These are phyloP conservation scores for Pomacea maculata DNA, from an alignment of 1,140 invertebrate species.

Conservation along the genomic window DNA sequence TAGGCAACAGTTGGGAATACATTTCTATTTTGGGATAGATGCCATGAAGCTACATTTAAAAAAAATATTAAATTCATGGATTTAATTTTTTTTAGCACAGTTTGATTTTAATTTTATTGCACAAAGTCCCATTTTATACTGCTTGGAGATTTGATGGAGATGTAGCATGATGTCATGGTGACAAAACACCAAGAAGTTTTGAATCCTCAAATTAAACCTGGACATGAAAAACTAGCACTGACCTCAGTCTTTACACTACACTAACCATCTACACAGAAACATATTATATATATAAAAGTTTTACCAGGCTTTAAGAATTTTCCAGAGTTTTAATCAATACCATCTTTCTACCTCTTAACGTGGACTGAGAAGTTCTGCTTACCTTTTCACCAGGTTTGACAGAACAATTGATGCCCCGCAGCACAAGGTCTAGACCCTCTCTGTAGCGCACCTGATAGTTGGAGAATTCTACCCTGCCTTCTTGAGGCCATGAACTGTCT, in stretches of 20 bases:
- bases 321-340: neutral
- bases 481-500: conserved; percentile 40
- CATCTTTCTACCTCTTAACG: neutral
- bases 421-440: conserved; percentile 56
- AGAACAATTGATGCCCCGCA: conserved; percentile 51
- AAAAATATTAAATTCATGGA: no score
- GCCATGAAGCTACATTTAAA: no score
- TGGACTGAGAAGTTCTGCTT: neutral
- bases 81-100: no score
- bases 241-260: neutral
- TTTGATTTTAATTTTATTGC: no score
- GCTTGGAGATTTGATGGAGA: no score
- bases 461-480: conserved; percentile 47
- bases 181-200: no score
- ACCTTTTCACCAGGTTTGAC: conserved; percentile 67
- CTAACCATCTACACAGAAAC: neutral
- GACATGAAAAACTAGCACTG: neutral
- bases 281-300: neutral
- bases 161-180: no score
- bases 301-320: neutral
- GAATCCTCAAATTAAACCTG: no score
- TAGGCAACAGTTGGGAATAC: no score
- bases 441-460: conserved; percentile 54
- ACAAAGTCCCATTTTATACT: no score
- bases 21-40: no score